Conservation (phyloP, 2,888 invertebrate genomes). For the Apeira syringaria region DNA sequence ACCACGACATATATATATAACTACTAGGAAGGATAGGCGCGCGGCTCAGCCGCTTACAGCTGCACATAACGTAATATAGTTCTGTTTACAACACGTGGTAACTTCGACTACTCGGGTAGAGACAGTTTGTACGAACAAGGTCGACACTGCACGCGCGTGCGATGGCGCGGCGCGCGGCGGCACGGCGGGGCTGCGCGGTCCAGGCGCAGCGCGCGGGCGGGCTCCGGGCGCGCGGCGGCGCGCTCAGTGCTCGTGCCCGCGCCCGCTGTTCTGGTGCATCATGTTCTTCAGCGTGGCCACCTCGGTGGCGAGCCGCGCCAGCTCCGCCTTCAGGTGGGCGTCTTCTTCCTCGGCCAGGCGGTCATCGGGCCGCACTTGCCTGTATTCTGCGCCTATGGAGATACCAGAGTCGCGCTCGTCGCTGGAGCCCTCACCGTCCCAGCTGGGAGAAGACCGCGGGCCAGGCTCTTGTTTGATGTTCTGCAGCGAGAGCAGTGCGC, state of each 20-base stretch:
- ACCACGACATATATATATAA: conserved; percentile 63
- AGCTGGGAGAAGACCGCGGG: conserved; percentile 90
- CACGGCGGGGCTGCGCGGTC: conserved; percentile 32
- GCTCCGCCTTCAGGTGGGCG: conserved; percentile 91
- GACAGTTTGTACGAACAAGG: conserved; percentile 70
- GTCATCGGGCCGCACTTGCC: conserved; percentile 66
- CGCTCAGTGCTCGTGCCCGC: conserved; percentile 76
- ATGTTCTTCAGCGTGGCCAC: conserved; percentile 94
- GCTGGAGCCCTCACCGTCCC: conserved; percentile 95
- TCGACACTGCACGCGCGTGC: conserved; percentile 32
- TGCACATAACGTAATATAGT: conserved; percentile 66
- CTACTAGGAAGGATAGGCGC: conserved; percentile 79
- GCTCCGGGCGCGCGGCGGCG: conserved; percentile 28
- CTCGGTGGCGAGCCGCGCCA: conserved; percentile 94
- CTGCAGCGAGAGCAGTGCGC: conserved; percentile 91
- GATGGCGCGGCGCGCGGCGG: conserved; percentile 28
- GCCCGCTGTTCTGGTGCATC: conserved; percentile 86
- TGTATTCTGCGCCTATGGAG: conserved; percentile 89
- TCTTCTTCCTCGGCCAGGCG: conserved; percentile 84
- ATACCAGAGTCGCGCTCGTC: conserved; percentile 96
- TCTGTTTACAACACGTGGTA: conserved; percentile 80
- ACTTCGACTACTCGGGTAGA: conserved; percentile 69
- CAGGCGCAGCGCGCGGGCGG: conserved; percentile 31
- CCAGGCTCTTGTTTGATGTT: conserved; percentile 94
- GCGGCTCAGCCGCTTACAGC: conserved; percentile 76